Evolutionary conservation across 2,888 invertebrate genomes (phyloP), one percentile per base, ranked within the genome.

Genomic region (Spisula subtruncata): DNA sequence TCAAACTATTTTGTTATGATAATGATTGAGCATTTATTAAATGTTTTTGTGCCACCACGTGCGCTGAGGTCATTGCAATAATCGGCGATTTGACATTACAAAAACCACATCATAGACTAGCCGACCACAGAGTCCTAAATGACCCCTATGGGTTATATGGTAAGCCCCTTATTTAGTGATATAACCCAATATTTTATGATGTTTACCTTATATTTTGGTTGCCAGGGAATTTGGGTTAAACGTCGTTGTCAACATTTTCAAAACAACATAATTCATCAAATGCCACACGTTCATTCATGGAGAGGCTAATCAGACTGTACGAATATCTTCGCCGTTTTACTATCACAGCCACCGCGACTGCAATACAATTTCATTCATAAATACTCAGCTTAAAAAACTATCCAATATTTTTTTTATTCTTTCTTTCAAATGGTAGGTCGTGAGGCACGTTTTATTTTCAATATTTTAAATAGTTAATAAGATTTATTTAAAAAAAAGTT

Each of bases 31-130:
- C 5, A 25, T 66, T 66, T 66, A 25, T 10, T 25, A 66, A 10
- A 4, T 66, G n/a, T 25, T 25, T 56, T 66, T 25, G 60, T 66
- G 2, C 0, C 46, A 81, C 46, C 48, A n/a, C 48, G 81, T 46
- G 18, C 46, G n/a, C 8, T 75, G 84, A 75, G 71, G 84, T 84
- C 35, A 84, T 75, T 51, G 32, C n/a, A 29, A 32, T 51, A 48
- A 75, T 32, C 41, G 41, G 46, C 25, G 32, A 75, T 84, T 75
- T 75, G 25, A 32, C 29, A 75, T 14, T 75, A 75, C 16, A 4
- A 4, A 75, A 46, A 71, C 84, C 84, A 84, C 84, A 84, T 84
- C 51, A 84, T 5, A 75, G 51, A n/a, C 41, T 14, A 41, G 25
- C 12, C 32, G 75, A 51, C 84, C 84, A 84, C 75, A 75, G 25